Evolutionary conservation across 2,113 vertebrate species (phyloP), one percentile per base, ranked within the genome.

Genomic region (Myiagra hebetior): DNA sequence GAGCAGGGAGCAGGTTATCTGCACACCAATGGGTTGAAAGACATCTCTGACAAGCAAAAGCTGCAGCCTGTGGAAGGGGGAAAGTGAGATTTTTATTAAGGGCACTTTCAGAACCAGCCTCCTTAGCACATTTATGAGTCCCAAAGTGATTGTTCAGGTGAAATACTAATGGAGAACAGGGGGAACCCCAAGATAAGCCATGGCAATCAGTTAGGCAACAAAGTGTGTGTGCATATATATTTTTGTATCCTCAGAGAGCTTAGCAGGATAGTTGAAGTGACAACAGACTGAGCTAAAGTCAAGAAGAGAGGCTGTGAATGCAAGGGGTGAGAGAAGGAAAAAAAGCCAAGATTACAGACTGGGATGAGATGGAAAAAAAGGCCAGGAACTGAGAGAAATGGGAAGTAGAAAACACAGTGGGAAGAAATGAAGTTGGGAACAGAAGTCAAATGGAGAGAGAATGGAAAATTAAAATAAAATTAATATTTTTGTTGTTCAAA

Each of bases 71-170:
- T 85, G 68, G 65, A 82, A 64, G 64, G 42, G 33, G 73, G 84
- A 95, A 81, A 85, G 67, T 26, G 49, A 26, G 24, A 13, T 7
- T 91, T 59, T 97, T 96, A 60, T 95, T 85, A 76, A 7, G 41
- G 37, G 24, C 53, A 75, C 72, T 62, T 91, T 95, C 60, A 95
- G 93, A 97, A 95, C 72, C 72, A 96, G 17, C 39, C 74, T 95
- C 69, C 92, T 86, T 90, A 94, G 85, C 74, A 67, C 30, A 46
- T 82, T 92, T 31, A 89, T 89, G 85, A 91, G 75, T 95, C 95
- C 88, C 91, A 60, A 64, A 89, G 79, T 85, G 64, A 89, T 75
- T 76, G 52, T 76, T 91, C 39, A 62, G 67, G 73, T 94, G 90
- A 94, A 90, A 78, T 72, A 92, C 53, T 77, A 53, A 84, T 44